Conservation (phyloP, 2,113 vertebrate species). For the Nyctereutes procyonoides region DNA sequence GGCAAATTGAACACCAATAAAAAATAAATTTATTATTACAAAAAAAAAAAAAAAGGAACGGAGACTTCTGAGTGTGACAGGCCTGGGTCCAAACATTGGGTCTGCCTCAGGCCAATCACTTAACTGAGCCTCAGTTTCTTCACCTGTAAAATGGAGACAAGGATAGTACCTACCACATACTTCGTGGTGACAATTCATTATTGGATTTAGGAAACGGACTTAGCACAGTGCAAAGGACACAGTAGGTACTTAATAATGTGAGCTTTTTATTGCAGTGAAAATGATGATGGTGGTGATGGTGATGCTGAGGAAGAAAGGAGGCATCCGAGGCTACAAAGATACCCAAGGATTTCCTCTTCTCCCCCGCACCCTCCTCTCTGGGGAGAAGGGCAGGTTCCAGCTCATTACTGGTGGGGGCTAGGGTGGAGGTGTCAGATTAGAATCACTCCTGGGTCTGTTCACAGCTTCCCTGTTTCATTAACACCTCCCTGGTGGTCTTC, state of each 20-base stretch:
- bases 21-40: too few relatives aligned
- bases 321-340: not conserved
- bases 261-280: not conserved
- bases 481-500: slow-evolving; percentile 80
- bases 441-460: slow-evolving; percentile 76
- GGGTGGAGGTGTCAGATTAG: slow-evolving; percentile 80
- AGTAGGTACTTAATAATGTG: slow-evolving; percentile 50
- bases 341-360: not conserved
- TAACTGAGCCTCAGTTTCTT: not conserved
- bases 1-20: too few relatives aligned
- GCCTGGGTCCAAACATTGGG: not conserved
- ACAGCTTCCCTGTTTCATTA: slow-evolving; percentile 83
- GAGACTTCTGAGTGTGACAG: not conserved
- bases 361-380: not conserved
- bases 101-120: not conserved
- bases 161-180: not conserved
- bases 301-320: not conserved
- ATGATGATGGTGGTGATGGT: not conserved
- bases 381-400: slow-evolving; percentile 73
- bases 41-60: not conserved
- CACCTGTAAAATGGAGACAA: not conserved
- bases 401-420: slow-evolving; percentile 79
- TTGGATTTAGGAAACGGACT: not conserved
- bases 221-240: not conserved
- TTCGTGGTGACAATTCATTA: not conserved